A percentile compares a stretch with the other conserved stretches of the same genome.
These are phyloP conservation scores for Tenthredo mesomela DNA, from an alignment of 2,888 invertebrate species.

Conservation along the genomic window DNA sequence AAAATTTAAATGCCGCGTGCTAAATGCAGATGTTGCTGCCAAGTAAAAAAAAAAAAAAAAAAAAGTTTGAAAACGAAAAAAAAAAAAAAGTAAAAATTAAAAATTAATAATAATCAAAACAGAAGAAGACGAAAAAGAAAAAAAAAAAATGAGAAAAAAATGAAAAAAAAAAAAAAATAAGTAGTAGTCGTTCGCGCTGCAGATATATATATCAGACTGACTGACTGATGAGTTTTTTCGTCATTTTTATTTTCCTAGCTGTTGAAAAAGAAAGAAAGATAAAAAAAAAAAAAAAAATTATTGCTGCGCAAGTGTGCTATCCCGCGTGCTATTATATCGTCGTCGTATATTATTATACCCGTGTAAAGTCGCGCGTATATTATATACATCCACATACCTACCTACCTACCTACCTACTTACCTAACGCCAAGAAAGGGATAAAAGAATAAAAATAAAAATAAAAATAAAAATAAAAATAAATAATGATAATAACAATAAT, in stretches of 20 bases:
- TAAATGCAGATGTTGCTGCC: conserved; percentile 27
- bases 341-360: neutral
- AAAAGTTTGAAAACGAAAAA: neutral
- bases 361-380: neutral
- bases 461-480: neutral
- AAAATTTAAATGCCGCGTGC: conserved; percentile 29
- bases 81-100: conserved; percentile 14
- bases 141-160: neutral
- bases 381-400: neutral
- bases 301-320: conserved; percentile 33
- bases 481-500: conserved; percentile 6
- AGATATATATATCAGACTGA: conserved; percentile 12
- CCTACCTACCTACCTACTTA: neutral
- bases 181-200: conserved; percentile 25
- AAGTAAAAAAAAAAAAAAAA: neutral
- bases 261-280: neutral
- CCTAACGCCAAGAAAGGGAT: neutral
- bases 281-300: too few relatives aligned
- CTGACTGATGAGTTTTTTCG: neutral
- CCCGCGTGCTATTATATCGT: conserved; percentile 4
- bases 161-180: neutral
- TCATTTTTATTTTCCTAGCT: neutral
- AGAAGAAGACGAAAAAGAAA: neutral
- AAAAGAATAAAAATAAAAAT: conserved; percentile 12
- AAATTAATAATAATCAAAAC: neutral